These are phyloP conservation scores for Spea bombifrons DNA, from an alignment of 2,113 vertebrate genomes.

Conservation along the genomic window DNA sequence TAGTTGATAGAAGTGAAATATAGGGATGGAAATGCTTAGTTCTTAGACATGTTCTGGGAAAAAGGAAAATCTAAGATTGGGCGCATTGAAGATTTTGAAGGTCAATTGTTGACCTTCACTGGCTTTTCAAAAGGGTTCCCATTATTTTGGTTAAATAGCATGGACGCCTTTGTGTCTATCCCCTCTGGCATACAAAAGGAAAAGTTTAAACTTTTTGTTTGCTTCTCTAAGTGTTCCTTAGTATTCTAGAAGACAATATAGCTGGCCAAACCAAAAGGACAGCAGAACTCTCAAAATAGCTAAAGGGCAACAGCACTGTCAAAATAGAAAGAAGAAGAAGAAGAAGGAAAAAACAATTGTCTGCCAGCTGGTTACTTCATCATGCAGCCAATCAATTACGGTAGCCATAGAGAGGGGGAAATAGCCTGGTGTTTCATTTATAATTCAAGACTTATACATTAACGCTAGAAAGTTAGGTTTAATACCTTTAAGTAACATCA, in stretches of 20 bases:
- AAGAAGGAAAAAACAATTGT: constrained; percentile 10
- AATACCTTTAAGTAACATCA: constrained; percentile 33
- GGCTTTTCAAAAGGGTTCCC: neutral
- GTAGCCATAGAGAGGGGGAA: constrained; percentile 22
- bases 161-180: neutral
- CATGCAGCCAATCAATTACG: constrained; percentile 30
- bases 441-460: constrained; percentile 36
- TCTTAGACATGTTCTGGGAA: neutral
- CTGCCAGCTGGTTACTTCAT: constrained; percentile 27
- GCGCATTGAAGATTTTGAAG: neutral
- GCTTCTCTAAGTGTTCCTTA: neutral
- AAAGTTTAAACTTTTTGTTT: neutral
- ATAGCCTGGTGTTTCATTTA: constrained; percentile 30
- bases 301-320: constrained; percentile 21
- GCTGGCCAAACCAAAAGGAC: constrained; percentile 19
- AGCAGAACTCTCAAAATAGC: constrained; percentile 17
- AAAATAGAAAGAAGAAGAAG: constrained; percentile 12
- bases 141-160: neutral
- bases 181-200: neutral
- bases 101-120: neutral
- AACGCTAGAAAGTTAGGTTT: constrained; percentile 28
- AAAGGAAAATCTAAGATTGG: neutral
- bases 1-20: too few relatives aligned
- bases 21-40: too few relatives aligned
- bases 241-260: constrained; percentile 6